Conservation (phyloP, 2,888 invertebrate genomes). For the Pandemis corylana region DNA sequence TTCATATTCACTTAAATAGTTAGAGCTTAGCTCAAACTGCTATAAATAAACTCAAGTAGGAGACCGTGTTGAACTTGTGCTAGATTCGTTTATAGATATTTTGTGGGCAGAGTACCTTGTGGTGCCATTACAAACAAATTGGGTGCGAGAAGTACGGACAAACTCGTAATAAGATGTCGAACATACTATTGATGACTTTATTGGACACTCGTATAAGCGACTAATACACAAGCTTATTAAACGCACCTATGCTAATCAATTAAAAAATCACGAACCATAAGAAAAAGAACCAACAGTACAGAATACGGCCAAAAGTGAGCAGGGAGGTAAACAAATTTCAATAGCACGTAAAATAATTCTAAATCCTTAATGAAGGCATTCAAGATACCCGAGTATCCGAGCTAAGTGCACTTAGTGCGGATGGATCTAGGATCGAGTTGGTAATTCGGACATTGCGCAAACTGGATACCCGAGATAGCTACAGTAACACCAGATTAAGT, state of each 20-base stretch:
- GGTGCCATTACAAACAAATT: not conserved
- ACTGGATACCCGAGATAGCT: not conserved
- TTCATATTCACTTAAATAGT: conserved; percentile 9
- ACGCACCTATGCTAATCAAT: no score
- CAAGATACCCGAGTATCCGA: not conserved
- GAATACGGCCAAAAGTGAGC: not conserved
- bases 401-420: conserved; percentile 34
- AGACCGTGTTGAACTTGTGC: not conserved
- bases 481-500: not conserved
- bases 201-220: not conserved
- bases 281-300: not conserved
- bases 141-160: not conserved
- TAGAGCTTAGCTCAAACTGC: not conserved
- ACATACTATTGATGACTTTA: not conserved
- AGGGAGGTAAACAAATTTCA: not conserved
- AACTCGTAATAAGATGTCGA: no score
- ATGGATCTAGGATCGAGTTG: not conserved
- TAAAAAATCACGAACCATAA: no score
- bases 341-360: conserved; percentile 1
- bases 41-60: not conserved
- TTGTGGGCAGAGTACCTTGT: not conserved
- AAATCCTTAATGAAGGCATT: not conserved
- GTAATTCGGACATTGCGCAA: not conserved
- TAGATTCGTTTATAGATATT: not conserved
- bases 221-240: no score